A percentile compares a stretch with the other conserved stretches of the same genome.
Conservation (phyloP, 1,140 invertebrate species). For the Linepithema humile region DNA sequence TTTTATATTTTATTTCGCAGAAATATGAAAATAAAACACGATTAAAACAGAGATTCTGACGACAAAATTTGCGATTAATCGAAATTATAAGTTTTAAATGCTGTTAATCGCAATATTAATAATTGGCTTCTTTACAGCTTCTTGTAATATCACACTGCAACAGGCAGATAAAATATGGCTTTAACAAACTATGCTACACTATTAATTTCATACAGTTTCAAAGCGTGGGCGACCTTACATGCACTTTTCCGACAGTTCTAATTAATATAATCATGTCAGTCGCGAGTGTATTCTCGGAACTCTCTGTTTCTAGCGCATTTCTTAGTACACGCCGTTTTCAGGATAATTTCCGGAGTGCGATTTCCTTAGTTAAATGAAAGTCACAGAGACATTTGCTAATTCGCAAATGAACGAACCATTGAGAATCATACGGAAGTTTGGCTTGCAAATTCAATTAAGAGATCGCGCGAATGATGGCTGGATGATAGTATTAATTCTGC, state of each 20-base stretch:
- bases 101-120: not conserved
- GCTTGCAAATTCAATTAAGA: constrained; percentile 19
- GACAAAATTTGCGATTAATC: not conserved
- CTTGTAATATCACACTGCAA: too few species aligned
- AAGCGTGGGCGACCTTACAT: not conserved
- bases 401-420: not conserved
- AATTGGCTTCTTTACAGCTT: too few species aligned
- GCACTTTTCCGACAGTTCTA: not conserved
- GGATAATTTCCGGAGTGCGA: not conserved
- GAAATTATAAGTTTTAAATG: not conserved
- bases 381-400: not conserved
- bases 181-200: too few species aligned
- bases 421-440: constrained; percentile 8
- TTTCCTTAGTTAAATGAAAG: not conserved
- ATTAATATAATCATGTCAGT: not conserved
- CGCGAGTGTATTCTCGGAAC: not conserved
- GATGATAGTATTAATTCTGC: not conserved
- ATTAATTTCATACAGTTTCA: too few species aligned
- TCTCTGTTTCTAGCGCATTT: not conserved
- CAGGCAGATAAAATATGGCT: too few species aligned
- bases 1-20: not conserved
- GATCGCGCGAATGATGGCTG: not conserved
- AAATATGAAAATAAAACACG: not conserved
- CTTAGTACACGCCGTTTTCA: not conserved
- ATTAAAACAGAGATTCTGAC: not conserved